Conservation (phyloP, 2,888 invertebrate genomes). For the Lycia hirtaria region DNA sequence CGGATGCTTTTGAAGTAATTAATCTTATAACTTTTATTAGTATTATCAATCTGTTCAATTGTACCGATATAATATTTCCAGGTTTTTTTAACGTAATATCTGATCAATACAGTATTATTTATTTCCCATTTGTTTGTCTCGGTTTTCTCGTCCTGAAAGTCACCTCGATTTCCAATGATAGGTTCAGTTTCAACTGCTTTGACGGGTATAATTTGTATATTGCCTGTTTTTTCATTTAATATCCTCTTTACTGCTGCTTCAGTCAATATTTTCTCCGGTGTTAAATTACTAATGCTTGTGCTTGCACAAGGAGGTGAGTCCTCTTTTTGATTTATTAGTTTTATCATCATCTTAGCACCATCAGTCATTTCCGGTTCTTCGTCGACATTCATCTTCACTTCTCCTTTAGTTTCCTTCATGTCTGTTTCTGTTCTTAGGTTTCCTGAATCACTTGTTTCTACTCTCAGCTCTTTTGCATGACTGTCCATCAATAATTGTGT, state of each 20-base stretch:
- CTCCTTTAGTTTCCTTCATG: not conserved
- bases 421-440: not conserved
- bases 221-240: conserved; percentile 13
- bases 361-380: too few relatives aligned
- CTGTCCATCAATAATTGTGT: not conserved
- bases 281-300: conserved; percentile 10
- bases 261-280: conserved; percentile 9
- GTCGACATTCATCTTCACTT: too few relatives aligned
- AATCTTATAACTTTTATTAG: conserved; percentile 30
- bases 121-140: conserved; percentile 32
- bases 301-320: too few relatives aligned
- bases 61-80: conserved; percentile 35
- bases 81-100: conserved; percentile 32
- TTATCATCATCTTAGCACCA: too few relatives aligned
- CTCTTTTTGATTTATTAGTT: too few relatives aligned
- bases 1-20: conserved; percentile 34
- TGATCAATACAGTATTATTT: conserved; percentile 34
- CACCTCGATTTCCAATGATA: conserved; percentile 20
- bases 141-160: conserved; percentile 30
- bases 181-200: conserved; percentile 12
- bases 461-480: not conserved
- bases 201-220: conserved; percentile 19
- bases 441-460: not conserved
- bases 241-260: conserved; percentile 12
- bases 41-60: conserved; percentile 35